phyloP scores from a whole-genome alignment of 2,797 vertebrate genomes.

The Labroides dimidiatus region DNA sequence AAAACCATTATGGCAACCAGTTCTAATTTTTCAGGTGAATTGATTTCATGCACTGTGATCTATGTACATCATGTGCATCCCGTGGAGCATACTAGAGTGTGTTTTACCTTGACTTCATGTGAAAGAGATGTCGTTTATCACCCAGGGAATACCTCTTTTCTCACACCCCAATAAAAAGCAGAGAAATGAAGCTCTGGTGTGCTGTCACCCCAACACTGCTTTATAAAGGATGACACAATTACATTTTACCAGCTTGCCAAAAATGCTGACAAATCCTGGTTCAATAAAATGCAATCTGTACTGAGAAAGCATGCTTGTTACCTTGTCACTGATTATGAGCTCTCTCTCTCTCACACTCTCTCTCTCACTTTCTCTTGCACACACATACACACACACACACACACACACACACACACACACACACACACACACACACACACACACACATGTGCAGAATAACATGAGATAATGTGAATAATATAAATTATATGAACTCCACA shows the following conservation, averaged over 20 bases:
- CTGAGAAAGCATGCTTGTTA: conserved; percentile 61
- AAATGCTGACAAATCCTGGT: conserved; percentile 85
- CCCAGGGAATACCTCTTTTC: conserved; percentile 76
- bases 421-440: no score
- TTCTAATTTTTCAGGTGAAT: conserved; percentile 81
- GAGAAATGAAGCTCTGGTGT: conserved; percentile 85
- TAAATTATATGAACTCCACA: conserved; percentile 47
- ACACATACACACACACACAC: no score
- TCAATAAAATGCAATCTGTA: conserved; percentile 84
- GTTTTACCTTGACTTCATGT: conserved; percentile 83
- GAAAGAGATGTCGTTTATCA: conserved; percentile 86
- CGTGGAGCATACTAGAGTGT: conserved; percentile 70
- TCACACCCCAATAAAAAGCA: conserved; percentile 84
- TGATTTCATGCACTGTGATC: conserved; percentile 85
- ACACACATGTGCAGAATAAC: no score
- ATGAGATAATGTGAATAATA: conserved; percentile 9
- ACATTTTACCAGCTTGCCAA: conserved; percentile 87
- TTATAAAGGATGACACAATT: conserved; percentile 89
- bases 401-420: no score
- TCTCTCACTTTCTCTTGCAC: not conserved
- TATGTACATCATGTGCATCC: conserved; percentile 75
- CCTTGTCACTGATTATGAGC: conserved; percentile 22
- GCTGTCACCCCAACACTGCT: conserved; percentile 85
- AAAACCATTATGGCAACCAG: conserved; percentile 78
- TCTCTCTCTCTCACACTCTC: no score